Base-by-base conservation (phyloP, 2,888 invertebrate species). In the Limnephilus marmoratus region DNA sequence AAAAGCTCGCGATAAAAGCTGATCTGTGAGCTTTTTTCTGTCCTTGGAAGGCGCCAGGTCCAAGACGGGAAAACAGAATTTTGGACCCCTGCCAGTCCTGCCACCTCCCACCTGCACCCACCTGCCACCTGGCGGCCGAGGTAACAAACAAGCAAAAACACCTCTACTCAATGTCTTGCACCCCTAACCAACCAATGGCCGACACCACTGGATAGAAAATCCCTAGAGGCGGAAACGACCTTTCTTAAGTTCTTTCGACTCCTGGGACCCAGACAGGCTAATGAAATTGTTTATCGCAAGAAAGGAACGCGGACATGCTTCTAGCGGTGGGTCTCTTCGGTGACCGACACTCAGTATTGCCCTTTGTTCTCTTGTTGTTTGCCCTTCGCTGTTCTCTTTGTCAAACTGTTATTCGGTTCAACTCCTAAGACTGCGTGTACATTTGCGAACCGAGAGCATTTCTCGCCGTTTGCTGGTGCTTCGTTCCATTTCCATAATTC, bases 1-100 rank as follows among this genome's bases (percentile, higher is more conserved):
- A 96, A 96, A 96, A 96, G 96, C 96, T 95, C 95, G 95, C 95
- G 96, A 96, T 96, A 96, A 96, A 96, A 96, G 96, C 96, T 96
- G 96, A 96, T 96, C 96, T 96, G 96, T 95, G 95, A 96, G 96
- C 96, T 95, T 93, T 93, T 93, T 93, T 92, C 89, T 18, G n/a
- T 31, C 41, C 95, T 95, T 81, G 80, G 86, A 41, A 93, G 93
- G 93, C 93, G 93, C 93, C 93, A 93, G 68, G 93, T 92, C 95
- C 95, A 95, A 95, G 95, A 95, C 95, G 95, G 95, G 96, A 96
- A 96, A 96, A 96, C 96, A 96, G 95, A 95, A 96, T 95, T 95
- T 95, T 96, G 96, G 96, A 95, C 94, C 93, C 93, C 94, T 94
- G 95, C 96, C 96, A 96, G 95, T 94, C 95, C 95, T 96, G 96